A percentile compares a stretch with the other conserved stretches of the same genome.
Conservation (phyloP, 2,113 vertebrate species). For the Leptobrachium leishanense region DNA sequence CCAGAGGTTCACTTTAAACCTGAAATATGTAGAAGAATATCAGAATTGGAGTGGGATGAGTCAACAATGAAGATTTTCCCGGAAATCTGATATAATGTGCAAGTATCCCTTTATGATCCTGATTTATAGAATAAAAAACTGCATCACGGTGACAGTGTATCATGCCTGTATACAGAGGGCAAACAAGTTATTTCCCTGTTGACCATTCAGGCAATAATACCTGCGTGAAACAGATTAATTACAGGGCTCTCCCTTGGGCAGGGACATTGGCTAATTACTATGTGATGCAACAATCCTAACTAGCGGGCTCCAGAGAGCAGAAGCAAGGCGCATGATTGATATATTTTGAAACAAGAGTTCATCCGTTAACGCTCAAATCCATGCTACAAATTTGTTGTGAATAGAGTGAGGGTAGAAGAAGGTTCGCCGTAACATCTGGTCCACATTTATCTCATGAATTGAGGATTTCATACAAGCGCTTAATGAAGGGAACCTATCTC, state of each 20-base stretch:
- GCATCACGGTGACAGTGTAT: neutral
- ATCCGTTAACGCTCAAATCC: neutral
- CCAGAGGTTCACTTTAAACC: no score
- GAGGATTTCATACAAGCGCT: no score
- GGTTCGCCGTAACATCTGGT: no score
- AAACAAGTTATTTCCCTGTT: conserved; percentile 7
- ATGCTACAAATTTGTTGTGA: neutral
- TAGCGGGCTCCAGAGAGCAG: conserved; percentile 8
- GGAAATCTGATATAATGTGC: no score
- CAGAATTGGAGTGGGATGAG: no score
- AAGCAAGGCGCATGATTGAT: neutral
- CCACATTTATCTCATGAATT: no score
- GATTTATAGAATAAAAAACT: no score
- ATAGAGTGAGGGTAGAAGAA: neutral
- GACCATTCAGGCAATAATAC: conserved; percentile 21
- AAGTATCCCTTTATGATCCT: no score
- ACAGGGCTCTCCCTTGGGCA: conserved; percentile 28
- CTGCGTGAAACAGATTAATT: conserved; percentile 43
- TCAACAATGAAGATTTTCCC: no score
- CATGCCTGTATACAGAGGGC: neutral
- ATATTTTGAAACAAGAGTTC: conserved; percentile 8
- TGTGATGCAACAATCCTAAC: conserved; percentile 38
- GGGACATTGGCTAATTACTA: conserved; percentile 31
- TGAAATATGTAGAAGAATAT: no score
- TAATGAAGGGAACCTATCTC: no score